Evolutionary conservation across 2,113 vertebrate genomes (phyloP).

Genomic region (Rallus limicola): DNA sequence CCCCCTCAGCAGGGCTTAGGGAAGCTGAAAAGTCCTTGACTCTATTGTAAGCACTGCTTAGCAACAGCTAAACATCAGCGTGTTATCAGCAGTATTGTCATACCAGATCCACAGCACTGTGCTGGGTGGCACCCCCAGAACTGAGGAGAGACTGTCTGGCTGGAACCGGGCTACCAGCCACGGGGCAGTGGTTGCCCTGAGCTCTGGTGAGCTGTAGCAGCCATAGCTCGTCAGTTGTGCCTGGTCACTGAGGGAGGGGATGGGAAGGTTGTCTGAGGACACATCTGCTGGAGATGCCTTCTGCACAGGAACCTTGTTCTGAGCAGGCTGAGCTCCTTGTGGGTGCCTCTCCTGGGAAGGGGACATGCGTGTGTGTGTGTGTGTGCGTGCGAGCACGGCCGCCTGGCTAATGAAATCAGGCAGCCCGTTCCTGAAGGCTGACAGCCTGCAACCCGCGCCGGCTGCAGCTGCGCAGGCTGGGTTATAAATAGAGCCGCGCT

Average conservation of each 20-base stretch:
- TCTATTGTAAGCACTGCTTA: no score
- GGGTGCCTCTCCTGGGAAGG: background rate
- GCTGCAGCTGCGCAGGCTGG: background rate
- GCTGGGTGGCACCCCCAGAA: no score
- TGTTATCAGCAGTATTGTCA: no score
- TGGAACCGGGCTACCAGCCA: no score
- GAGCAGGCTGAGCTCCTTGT: background rate
- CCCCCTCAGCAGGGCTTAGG: no score
- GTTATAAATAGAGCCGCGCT: slow-evolving; percentile 53
- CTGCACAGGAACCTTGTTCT: background rate
- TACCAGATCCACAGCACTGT: no score
- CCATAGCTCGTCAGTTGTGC: background rate
- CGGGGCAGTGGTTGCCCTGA: background rate
- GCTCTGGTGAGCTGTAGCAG: background rate
- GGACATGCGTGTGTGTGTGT: background rate
- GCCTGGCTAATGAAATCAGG: background rate
- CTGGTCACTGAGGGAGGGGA: background rate
- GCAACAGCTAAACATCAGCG: no score
- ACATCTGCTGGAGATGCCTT: background rate
- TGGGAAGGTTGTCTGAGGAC: background rate
- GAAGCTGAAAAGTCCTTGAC: no score
- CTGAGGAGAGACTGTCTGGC: no score
- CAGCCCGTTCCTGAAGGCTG: background rate
- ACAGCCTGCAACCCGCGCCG: background rate
- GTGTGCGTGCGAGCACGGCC: background rate